These are phyloP conservation scores for Diplodus sargus DNA, from an alignment of 2,797 vertebrate genomes.

Conservation along the genomic window DNA sequence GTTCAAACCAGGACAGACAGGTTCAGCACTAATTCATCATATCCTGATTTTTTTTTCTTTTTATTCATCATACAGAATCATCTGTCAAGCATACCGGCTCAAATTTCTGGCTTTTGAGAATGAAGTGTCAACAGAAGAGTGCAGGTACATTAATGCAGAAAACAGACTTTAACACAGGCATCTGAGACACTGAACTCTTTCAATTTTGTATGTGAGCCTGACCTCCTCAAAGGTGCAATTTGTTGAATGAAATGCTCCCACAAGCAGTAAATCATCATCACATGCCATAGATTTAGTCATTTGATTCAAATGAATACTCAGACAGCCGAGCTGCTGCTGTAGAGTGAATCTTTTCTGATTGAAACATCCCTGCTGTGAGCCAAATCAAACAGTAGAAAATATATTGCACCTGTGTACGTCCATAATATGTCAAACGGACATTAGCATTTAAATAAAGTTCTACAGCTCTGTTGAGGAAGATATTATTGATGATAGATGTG, in stretches of 20 bases:
- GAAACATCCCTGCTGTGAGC: conserved; percentile 49
- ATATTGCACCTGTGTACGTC: conserved; percentile 42
- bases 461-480: conserved; percentile 50
- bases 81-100: not conserved
- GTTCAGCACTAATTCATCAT: not conserved
- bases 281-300: conserved; percentile 13
- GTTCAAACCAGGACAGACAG: not conserved
- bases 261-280: conserved; percentile 13
- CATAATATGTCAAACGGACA: conserved; percentile 65
- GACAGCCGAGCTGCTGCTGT: conserved; percentile 13
- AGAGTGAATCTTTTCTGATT: conserved; percentile 24
- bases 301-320: conserved; percentile 27
- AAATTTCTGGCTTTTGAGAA: not conserved
- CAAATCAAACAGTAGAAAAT: conserved; percentile 52
- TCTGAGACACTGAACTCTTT: not conserved
- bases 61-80: not conserved
- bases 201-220: conserved; percentile 1
- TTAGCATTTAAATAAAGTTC: conserved; percentile 79
- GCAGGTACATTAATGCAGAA: conserved; percentile 14
- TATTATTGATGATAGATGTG: conserved; percentile 66
- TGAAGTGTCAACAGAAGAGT: not conserved
- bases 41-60: not conserved
- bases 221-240: not conserved
- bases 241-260: conserved; percentile 5
- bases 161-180: conserved; percentile 16